Base-by-base conservation (phyloP, 2,797 vertebrate species). In the Ctenosaura bakeri region DNA sequence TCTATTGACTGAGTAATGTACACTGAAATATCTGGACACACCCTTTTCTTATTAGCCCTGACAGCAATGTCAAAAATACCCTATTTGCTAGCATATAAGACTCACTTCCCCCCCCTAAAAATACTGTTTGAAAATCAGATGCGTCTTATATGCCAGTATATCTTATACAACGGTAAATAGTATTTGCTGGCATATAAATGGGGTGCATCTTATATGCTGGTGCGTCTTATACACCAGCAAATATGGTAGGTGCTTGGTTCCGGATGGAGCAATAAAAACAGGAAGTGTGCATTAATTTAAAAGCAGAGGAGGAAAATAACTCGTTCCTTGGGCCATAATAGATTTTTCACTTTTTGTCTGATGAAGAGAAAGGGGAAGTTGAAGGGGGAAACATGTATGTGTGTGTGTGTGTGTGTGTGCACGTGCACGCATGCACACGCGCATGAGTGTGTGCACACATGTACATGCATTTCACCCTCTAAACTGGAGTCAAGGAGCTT, bases 381-480 rank as follows among this genome's bases (percentile, higher is more conserved):
- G 42, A 4, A 2, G 20, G 10, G 59, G 4, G 10, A 20, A 2
- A 29, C 5, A 52, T 35, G 77, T 38, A 3, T 42, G 42, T 42
- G 42, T 42, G 42, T 42, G 42, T 42, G 52, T 54, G 12, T 54
- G 14, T 1, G 14, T 1, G 12, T 20, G 18, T 13, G 14, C 54
- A 12, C 54, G 12, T 5, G 18, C 59, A 6, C 18, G 18, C 5
- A 12, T 20, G 14, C 59, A 62, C 16, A 1, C 59, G 6, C 6
- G 12, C 52, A 54, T 54, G 12, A 54, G 52, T 64, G 22, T 64
- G 22, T 24, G 22, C 9, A 66, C 8, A 66, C 26, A 66, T 7
- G 26, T 24, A 26, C 26, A 66, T 66, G 22, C 26, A 73, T 95
- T 83, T 87, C 83, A 38, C 76, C 88, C 62, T 92, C 52, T n/a